Base-by-base conservation (phyloP, 2,888 invertebrate genomes). In the Lasioglossum vierecki region DNA sequence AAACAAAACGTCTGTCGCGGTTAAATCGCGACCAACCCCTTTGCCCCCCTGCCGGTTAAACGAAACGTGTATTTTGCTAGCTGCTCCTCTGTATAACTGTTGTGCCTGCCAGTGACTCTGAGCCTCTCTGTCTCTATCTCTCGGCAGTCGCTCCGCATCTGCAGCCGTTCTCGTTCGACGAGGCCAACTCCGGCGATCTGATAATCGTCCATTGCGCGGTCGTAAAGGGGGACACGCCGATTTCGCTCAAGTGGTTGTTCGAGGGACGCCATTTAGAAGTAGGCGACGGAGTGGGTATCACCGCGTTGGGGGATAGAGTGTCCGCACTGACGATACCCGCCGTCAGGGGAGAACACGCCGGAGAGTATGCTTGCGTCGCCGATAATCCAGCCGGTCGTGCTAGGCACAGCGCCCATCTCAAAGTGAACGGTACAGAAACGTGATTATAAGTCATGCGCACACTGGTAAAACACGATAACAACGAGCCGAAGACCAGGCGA, bases 321-420 rank as follows among this genome's bases (percentile, higher is more conserved):
- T 95, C 95, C 88, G 95, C 95, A 76, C 95, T 97, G 92, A 97
- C 96, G 92, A 97, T 97, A 92, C 96, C 97, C 90, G 96, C 97
- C 11, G 97, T 97, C 81, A 95, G 96, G 91, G 97, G 96, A 89
- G 96, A 96, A 92, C 97, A 97, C 95, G 96, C 96, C 83, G 98
- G 97, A 85, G 97, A 97, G 94, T 98, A 97, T 95, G 97, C 97
- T 89, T 98, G 98, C 94, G 95, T 96, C 89, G 97, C 97, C 81
- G 96, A 96, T 95, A 98, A 98, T 95, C 96, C 96, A 90, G 98
- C 97, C 83, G 98, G 97, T 92, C 95, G 95, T 88, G 96, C 96
- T 90, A 96, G 96, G 90, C 96, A 97, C 94, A 96, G 97, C 80
- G 96, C 98, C 88, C 96, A 96, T 93, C 96, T 98, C 90, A 96